Base-by-base conservation (phyloP, 2,797 vertebrate species). In the Denticeps clupeoides region DNA sequence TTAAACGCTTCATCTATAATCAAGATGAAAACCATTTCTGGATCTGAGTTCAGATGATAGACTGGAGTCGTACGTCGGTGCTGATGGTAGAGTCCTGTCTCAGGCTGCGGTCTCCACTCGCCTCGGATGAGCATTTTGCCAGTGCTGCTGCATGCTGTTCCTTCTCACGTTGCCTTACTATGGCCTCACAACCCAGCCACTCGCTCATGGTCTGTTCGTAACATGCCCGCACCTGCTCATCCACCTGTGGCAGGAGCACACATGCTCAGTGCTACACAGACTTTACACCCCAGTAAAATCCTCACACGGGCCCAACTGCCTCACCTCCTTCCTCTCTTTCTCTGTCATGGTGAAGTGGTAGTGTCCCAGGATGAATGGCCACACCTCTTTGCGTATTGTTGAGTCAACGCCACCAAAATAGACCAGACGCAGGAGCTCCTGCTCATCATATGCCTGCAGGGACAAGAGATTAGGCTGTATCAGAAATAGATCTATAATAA, bases 331-430 rank as follows among this genome's bases (percentile, higher is more conserved):
- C 40, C 91, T 80, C 51, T 87, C 83, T 0, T 76, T 77, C 52
- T 86, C 81, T 0, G 80, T 89, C 93, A 93, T 99, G 45, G 79
- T 85, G 16, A 99, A 96, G 53, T 87, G 87, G 63, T 98, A 99
- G 67, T 99, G 95, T 40, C 94, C 94, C 58, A 99, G 68, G 25
- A 98, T 85, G 74, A 98, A 98, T 8, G 95, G 95, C 95, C 95
- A 99, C 22, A 97, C 92, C 1, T 93, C 86, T 67, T 85, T 94
- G 51, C 95, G 87, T 47, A 98, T 82, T 45, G 89, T 82, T 0
- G 88, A 88, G 54, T 91, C 87, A 62, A 99, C 87, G 1, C 95
- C 95, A 0, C 95, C 95, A 0, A 89, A 95, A 77, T 96, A 99
- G 69, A 99, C 87, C 24, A 97, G 80, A 11, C 92, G 74, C 58